Percentiles rank a stretch among this genome's conserved stretches.
Evolutionary conservation across 2,797 vertebrate genomes (phyloP).

Genomic region (Eulemur albifrons): DNA sequence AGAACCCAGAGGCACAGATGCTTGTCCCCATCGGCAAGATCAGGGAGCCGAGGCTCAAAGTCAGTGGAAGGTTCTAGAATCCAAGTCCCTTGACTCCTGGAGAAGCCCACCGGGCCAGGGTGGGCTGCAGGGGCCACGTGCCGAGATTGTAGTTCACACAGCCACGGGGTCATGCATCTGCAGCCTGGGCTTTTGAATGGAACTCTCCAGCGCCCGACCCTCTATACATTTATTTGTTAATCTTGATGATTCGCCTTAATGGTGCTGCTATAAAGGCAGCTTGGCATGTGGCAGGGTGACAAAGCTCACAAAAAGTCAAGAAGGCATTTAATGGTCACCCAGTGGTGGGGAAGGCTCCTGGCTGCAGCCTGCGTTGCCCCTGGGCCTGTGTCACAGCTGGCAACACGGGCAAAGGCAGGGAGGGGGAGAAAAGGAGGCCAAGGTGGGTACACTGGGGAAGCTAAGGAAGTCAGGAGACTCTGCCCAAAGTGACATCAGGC

Average conservation of each 20-base stretch:
- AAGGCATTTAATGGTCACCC: slow-evolving; percentile 66
- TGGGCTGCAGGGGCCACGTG: not conserved
- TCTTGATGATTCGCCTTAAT: slow-evolving; percentile 60
- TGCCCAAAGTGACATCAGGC: not conserved
- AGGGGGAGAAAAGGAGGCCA: fast-evolving
- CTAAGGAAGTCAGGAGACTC: fast-evolving
- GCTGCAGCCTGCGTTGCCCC: slow-evolving; percentile 8
- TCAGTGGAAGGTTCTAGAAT: too few species aligned
- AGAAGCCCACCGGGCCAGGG: slow-evolving; percentile 31
- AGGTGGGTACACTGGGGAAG: not conserved
- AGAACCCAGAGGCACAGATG: not conserved
- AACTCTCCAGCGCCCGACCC: slow-evolving; percentile 38
- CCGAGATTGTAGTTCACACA: slow-evolving; percentile 7
- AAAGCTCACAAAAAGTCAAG: slow-evolving; percentile 69
- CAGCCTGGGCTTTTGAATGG: slow-evolving; percentile 17
- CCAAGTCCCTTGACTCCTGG: not conserved
- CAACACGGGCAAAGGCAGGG: not conserved
- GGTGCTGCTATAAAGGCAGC: slow-evolving; percentile 68
- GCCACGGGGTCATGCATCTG: not conserved
- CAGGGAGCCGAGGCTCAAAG: not conserved
- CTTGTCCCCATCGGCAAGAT: not conserved
- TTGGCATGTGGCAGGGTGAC: slow-evolving; percentile 59
- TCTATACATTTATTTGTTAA: slow-evolving; percentile 61
- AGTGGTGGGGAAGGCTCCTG: slow-evolving; percentile 30
- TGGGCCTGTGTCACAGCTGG: slow-evolving; percentile 50